Evolutionary conservation across 2,888 invertebrate genomes (phyloP).

Genomic region (Pycnomerus fuliginosus): DNA sequence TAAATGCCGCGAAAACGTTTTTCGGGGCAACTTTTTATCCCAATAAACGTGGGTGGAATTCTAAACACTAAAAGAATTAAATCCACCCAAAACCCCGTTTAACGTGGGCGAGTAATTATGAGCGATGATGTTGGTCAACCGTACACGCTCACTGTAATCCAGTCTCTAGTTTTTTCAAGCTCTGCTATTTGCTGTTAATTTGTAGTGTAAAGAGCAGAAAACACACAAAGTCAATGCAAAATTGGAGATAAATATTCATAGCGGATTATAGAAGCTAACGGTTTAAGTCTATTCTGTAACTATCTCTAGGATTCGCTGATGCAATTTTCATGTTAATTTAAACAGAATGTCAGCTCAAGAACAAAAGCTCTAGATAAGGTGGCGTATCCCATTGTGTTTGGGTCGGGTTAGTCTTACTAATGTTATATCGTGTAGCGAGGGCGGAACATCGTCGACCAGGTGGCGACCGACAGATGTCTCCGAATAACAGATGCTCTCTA

Average conservation of each 20-base stretch:
- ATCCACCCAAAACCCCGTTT: no score
- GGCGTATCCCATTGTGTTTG: constrained; percentile 15
- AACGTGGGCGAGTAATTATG: no score
- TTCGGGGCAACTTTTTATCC: constrained; percentile 6
- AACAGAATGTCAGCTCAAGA: constrained; percentile 21
- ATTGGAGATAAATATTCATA: no score
- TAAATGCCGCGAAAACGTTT: background rate
- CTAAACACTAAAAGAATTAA: constrained; percentile 6
- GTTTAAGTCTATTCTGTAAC: constrained; percentile 9
- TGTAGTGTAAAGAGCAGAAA: no score
- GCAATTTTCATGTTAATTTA: constrained; percentile 27
- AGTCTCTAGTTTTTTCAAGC: no score
- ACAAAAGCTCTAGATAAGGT: constrained; percentile 23
- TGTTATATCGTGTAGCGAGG: constrained; percentile 1
- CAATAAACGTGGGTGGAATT: constrained; percentile 2
- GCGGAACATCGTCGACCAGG: constrained; percentile 23
- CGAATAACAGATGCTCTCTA: constrained; percentile 16
- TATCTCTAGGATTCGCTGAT: constrained; percentile 16
- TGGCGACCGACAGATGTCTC: constrained; percentile 22
- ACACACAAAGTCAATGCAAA: no score
- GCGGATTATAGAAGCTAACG: no score
- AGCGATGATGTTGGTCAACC: no score
- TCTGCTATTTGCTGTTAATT: no score
- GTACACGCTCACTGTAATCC: no score
- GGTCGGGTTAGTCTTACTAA: constrained; percentile 3